Evolutionary conservation across 2,797 vertebrate species (phyloP).

Genomic region (Gallirallus australis): DNA sequence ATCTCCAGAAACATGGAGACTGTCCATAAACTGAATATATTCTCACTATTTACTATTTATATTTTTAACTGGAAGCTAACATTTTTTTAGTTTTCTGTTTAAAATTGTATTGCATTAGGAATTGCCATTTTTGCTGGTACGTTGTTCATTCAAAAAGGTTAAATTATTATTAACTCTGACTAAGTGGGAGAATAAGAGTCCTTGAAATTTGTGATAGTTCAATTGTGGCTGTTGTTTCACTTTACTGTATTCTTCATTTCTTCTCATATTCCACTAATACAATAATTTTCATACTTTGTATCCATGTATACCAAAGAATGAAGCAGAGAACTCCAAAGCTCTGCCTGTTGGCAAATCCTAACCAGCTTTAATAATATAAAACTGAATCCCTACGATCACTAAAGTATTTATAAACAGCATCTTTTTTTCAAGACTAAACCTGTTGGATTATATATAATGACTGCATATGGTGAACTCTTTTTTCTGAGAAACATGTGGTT

Average conservation of each 20-base stretch:
- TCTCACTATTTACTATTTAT: not conserved
- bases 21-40: not conserved
- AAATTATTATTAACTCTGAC: not conserved
- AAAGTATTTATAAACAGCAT: not conserved
- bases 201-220: not conserved
- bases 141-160: not conserved
- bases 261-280: not conserved
- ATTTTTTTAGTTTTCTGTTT: not conserved
- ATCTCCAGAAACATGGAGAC: not conserved
- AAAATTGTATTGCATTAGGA: not conserved
- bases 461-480: not conserved
- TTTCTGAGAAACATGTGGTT: not conserved
- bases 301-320: not conserved
- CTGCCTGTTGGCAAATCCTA: not conserved
- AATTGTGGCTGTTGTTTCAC: not conserved
- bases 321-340: not conserved
- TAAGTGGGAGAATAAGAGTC: not conserved
- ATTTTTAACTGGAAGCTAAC: not conserved
- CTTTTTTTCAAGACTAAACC: not conserved
- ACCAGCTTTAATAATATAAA: not conserved
- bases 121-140: not conserved
- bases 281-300: not conserved
- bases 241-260: slow-evolving; percentile 1
- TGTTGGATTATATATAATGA: not conserved
- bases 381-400: not conserved